Conservation (phyloP, 2,888 invertebrate species). For the Lithosia quadra region DNA sequence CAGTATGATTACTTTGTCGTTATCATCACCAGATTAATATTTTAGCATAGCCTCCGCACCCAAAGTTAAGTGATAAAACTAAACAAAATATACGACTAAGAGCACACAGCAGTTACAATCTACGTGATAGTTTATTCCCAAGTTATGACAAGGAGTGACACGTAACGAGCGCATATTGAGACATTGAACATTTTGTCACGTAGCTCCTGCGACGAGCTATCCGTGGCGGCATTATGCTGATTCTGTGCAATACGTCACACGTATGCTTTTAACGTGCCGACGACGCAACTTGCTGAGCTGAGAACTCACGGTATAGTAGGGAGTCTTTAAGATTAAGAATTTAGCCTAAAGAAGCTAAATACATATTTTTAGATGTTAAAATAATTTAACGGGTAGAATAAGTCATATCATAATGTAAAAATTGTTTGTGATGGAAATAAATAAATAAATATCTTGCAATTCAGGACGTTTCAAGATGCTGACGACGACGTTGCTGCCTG, state of each 20-base stretch:
- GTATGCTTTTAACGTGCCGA: conserved; percentile 32
- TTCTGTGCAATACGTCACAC: conserved; percentile 61
- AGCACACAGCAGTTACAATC: not conserved
- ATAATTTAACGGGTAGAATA: no score
- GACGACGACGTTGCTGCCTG: no score
- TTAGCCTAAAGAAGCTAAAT: not conserved
- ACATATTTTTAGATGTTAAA: no score
- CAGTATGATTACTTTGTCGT: no score
- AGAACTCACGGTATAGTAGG: not conserved
- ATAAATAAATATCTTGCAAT: no score
- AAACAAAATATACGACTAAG: not conserved
- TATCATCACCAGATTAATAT: no score
- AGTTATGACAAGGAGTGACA: conserved; percentile 36
- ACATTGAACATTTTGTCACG: conserved; percentile 70
- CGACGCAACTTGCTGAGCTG: not conserved
- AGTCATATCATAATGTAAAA: no score
- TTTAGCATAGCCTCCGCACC: not conserved
- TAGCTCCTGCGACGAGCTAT: conserved; percentile 66
- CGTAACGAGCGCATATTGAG: conserved; percentile 66
- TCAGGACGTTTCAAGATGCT: no score
- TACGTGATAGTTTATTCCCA: conserved; percentile 18
- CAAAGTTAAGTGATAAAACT: not conserved
- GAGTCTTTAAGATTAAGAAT: conserved; percentile 17
- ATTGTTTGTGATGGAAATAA: no score
- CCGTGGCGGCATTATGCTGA: conserved; percentile 73